Conservation (phyloP, 2,113 vertebrate species). For the Baryphthengus martii region DNA sequence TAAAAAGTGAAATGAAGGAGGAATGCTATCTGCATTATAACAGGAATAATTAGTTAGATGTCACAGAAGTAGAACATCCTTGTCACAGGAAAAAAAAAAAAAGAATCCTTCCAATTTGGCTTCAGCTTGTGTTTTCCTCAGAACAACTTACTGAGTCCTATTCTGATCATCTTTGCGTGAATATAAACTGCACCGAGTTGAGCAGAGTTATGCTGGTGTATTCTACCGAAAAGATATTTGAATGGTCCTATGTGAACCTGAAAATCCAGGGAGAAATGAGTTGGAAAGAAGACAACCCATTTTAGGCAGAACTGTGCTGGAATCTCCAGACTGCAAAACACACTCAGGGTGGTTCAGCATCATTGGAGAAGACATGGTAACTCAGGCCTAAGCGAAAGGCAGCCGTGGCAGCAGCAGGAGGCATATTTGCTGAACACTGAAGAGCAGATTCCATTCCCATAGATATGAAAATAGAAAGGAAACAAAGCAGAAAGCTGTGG, state of each 20-base stretch:
- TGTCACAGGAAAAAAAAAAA: neutral
- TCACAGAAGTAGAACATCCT: neutral
- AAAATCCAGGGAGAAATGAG: neutral
- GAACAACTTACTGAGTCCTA: neutral
- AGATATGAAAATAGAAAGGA: conserved; percentile 77
- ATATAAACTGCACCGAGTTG: neutral
- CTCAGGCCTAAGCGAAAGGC: conserved; percentile 18
- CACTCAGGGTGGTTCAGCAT: conserved; percentile 12
- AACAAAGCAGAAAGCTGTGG: conserved; percentile 70
- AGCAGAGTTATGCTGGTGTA: neutral
- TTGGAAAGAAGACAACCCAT: neutral
- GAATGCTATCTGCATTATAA: neutral
- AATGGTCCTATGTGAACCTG: neutral
- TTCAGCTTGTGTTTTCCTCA: neutral
- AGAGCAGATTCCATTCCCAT: conserved; percentile 72
- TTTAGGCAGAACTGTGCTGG: neutral
- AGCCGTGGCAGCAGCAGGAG: conserved; percentile 15
- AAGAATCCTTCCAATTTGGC: neutral
- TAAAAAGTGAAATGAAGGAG: neutral
- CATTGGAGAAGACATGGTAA: conserved; percentile 37
- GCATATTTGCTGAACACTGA: conserved; percentile 4
- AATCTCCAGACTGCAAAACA: conserved; percentile 11
- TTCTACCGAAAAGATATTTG: neutral
- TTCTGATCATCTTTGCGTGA: neutral
- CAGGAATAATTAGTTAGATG: neutral